Evolutionary conservation across 2,888 invertebrate genomes (phyloP), one percentile per base, ranked within the genome.

Genomic region (Steinernema scapterisci): DNA sequence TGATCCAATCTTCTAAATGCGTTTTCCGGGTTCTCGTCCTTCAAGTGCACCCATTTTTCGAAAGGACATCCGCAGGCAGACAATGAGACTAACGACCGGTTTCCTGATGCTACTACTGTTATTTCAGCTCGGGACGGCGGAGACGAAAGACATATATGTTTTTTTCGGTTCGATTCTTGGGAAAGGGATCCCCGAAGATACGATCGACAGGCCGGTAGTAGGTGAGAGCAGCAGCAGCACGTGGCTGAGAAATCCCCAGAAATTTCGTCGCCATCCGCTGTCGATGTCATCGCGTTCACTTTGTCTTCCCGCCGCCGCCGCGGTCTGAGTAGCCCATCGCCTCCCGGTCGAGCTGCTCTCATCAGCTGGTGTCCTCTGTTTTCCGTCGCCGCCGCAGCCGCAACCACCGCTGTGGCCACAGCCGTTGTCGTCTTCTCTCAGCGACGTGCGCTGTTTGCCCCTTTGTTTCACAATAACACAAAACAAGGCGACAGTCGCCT

Each of bases 171-270:
- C 38, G 38, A 38, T 38, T 38, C 9, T 9, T 3, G 38, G 9
- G 38, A 6, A 9, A 9, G 9, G 38, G 38, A 38, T 38, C 38
- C 3, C 38, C 38, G 38, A 38, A 38, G 38, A 38, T 38, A 38
- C 38, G 9, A 38, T 38, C 38, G 9, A 38, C 38, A 38, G 38
- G 38, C 38, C 38, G 38, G 3, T 9, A 5, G 16, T 48, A 48
- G 48, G 48, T 54, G 21, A 27, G 31, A 13, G 23, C 63, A 63
- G 25, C 63, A 63, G 63, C 54, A 31, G 27, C 63, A 63, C 63
- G 63, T 63, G 63, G 25, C 63, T 7, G 27, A 27, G 63, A 63
- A 31, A 63, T 63, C 63, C 63, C 63, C 63, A 27, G 16, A 63
- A 63, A 63, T 63, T 63, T 63, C 63, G 63, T 31, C 31, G 63